Evolutionary conservation across 64 coral and sea anemone genomes (phyloP).

Genomic region (Actinia tenebrosa): DNA sequence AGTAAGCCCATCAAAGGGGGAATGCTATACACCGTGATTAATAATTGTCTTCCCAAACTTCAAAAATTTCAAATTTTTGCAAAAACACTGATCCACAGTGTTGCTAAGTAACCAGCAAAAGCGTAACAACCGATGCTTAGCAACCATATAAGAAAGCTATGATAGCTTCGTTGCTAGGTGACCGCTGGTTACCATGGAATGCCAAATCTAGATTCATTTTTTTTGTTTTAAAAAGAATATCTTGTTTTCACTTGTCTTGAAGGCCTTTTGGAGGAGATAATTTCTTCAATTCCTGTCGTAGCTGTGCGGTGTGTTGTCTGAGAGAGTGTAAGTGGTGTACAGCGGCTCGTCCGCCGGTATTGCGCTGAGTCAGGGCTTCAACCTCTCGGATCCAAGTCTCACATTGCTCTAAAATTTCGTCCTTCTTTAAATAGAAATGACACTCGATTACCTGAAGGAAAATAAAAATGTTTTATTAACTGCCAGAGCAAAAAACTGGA

Average conservation of each 20-base stretch:
- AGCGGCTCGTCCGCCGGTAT: slow-evolving; percentile 58
- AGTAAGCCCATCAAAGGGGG: not conserved
- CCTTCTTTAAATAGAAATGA: slow-evolving; percentile 96
- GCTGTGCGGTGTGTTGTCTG: slow-evolving; percentile 75
- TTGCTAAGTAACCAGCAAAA: not conserved
- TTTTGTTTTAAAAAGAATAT: not conserved
- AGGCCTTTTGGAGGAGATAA: slow-evolving; percentile 53
- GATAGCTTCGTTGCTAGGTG: not conserved
- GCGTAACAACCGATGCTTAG: not conserved
- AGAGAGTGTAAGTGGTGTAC: slow-evolving; percentile 91
- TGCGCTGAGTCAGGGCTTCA: slow-evolving; percentile 53
- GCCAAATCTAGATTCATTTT: not conserved
- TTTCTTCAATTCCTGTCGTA: slow-evolving; percentile 69
- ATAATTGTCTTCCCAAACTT: not conserved
- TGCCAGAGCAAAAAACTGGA: no score
- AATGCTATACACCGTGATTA: not conserved
- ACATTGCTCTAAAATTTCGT: slow-evolving; percentile 86
- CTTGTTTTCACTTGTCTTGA: not conserved
- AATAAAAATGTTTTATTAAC: not conserved
- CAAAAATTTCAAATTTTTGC: slow-evolving; percentile 12
- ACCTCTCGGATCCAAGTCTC: slow-evolving; percentile 86
- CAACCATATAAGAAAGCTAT: not conserved
- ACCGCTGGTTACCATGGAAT: not conserved
- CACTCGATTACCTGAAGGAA: slow-evolving; percentile 79
- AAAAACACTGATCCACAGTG: slow-evolving; percentile 7